Percentiles rank a stretch among this genome's conserved stretches.
phyloP scores from a whole-genome alignment of 2,888 invertebrate genomes.

The Achlya flavicornis region DNA sequence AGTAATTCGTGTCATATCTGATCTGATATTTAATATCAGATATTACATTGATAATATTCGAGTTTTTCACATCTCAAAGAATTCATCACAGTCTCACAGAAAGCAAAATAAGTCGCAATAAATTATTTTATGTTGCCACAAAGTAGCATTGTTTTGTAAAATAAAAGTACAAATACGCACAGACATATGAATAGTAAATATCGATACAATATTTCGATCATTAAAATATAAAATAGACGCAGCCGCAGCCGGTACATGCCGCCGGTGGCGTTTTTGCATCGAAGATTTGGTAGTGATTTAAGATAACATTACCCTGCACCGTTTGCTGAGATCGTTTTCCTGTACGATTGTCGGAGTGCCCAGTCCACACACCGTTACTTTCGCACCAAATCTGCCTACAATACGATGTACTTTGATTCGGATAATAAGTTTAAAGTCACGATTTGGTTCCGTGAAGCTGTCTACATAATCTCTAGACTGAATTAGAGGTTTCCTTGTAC shows the following conservation, averaged over 20 bases:
- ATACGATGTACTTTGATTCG: slow-evolving; percentile 74
- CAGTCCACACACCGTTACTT: slow-evolving; percentile 66
- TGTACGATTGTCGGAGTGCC: slow-evolving; percentile 60
- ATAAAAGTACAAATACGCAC: neutral
- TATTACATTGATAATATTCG: too few relatives aligned
- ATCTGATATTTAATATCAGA: too few relatives aligned
- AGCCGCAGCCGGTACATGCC: slow-evolving; percentile 21
- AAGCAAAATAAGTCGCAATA: neutral
- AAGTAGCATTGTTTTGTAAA: neutral
- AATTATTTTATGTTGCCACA: too few relatives aligned
- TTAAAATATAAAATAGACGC: neutral
- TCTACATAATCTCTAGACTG: slow-evolving; percentile 71
- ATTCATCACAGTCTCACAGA: neutral
- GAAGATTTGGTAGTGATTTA: slow-evolving; percentile 64
- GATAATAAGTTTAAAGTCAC: slow-evolving; percentile 80
- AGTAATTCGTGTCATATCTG: too few relatives aligned
- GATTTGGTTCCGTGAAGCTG: slow-evolving; percentile 69
- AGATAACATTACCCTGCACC: slow-evolving; percentile 73
- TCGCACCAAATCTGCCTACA: slow-evolving; percentile 81
- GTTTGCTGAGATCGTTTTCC: slow-evolving; percentile 67
- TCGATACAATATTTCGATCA: neutral
- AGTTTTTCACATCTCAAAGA: too few relatives aligned
- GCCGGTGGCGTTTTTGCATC: slow-evolving; percentile 34
- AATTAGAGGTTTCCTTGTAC: slow-evolving; percentile 74
- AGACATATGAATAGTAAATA: too few relatives aligned